Conservation (phyloP, 2,888 invertebrate genomes). For the Brachynemurus nebulosus region DNA sequence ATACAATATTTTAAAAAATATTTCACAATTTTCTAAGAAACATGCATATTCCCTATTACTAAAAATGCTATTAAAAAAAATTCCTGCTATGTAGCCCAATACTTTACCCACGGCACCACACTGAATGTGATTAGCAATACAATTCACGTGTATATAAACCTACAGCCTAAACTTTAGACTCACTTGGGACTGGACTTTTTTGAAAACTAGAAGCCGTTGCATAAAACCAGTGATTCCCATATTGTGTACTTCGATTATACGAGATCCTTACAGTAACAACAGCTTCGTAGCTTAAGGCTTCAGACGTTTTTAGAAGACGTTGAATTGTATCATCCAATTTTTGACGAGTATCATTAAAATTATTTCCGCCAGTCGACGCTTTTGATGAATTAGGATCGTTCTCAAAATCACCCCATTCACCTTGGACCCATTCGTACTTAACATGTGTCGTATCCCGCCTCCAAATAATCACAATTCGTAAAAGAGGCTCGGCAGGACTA, state of each 20-base stretch:
- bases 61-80: too few relatives aligned
- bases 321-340: slow-evolving; percentile 59
- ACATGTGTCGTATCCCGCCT: slow-evolving; percentile 71
- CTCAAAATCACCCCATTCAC: slow-evolving; percentile 45
- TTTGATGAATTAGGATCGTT: slow-evolving; percentile 24
- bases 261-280: slow-evolving; percentile 47
- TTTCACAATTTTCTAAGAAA: too few relatives aligned
- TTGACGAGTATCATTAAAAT: slow-evolving; percentile 55
- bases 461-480: slow-evolving; percentile 82
- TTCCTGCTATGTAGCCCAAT: too few relatives aligned
- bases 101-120: too few relatives aligned
- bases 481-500: slow-evolving; percentile 46
- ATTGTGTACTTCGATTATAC: too few relatives aligned
- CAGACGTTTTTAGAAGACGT: slow-evolving; percentile 54
- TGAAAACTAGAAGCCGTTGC: too few relatives aligned
- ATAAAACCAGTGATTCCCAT: too few relatives aligned
- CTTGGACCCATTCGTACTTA: slow-evolving; percentile 81
- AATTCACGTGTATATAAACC: too few relatives aligned
- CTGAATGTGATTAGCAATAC: slow-evolving; percentile 4
- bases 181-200: too few relatives aligned
- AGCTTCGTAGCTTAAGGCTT: slow-evolving; percentile 64
- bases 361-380: slow-evolving; percentile 25
- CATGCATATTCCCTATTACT: too few relatives aligned
- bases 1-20: too few relatives aligned
- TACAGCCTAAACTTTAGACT: too few relatives aligned